phyloP scores from a whole-genome alignment of 2,113 vertebrate genomes.

The Prinia subflava region DNA sequence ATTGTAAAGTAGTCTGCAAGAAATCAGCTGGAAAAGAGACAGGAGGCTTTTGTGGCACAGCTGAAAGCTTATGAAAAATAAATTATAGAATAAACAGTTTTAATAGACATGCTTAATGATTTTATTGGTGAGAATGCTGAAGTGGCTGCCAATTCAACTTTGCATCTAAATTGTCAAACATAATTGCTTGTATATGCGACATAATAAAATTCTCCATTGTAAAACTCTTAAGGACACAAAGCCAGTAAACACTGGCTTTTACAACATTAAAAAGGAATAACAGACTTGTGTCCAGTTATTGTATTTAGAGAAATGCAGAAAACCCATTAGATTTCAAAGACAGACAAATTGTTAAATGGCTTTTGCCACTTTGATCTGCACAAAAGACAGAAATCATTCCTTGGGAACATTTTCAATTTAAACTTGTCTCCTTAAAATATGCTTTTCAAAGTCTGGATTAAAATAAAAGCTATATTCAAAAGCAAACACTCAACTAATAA shows the following conservation, averaged over 20 bases:
- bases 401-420: slow-evolving; percentile 40
- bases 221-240: slow-evolving; percentile 56
- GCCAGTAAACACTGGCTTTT: slow-evolving; percentile 39
- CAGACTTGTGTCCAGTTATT: slow-evolving; percentile 42
- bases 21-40: slow-evolving; percentile 9
- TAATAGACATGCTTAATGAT: slow-evolving; percentile 57
- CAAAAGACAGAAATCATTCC: slow-evolving; percentile 56
- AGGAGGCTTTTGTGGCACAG: slow-evolving; percentile 17
- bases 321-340: slow-evolving; percentile 64
- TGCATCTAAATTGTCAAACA: slow-evolving; percentile 51
- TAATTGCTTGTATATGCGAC: slow-evolving; percentile 60
- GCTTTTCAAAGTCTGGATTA: slow-evolving; percentile 54
- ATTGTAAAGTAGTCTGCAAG: background rate
- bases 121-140: slow-evolving; percentile 43
- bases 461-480: slow-evolving; percentile 56
- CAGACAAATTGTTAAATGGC: slow-evolving; percentile 59
- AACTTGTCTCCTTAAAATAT: slow-evolving; percentile 52
- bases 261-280: slow-evolving; percentile 69
- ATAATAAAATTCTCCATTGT: slow-evolving; percentile 50
- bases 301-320: slow-evolving; percentile 50
- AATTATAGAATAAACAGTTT: slow-evolving; percentile 52
- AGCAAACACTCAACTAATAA: slow-evolving; percentile 44
- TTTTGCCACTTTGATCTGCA: slow-evolving; percentile 52
- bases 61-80: slow-evolving; percentile 42
- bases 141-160: slow-evolving; percentile 54